These are phyloP conservation scores for Macrotus californicus DNA, from an alignment of 2,113 vertebrate genomes.

Conservation along the genomic window DNA sequence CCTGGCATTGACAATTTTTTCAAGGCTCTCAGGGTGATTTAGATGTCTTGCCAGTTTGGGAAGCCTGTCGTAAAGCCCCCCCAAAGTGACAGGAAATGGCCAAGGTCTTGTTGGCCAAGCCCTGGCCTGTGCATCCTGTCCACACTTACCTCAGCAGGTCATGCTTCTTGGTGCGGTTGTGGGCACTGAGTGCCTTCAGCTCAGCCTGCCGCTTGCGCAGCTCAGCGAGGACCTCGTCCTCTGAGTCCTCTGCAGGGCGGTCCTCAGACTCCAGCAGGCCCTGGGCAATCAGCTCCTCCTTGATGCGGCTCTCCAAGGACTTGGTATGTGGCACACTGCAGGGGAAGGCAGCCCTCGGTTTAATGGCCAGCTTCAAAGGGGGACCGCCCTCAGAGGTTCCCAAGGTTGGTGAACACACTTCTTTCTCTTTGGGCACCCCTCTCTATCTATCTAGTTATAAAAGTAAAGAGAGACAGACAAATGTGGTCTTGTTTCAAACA, in stretches of 20 bases:
- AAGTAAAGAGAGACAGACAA: not conserved
- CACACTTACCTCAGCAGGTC: conserved; percentile 91
- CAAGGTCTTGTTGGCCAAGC: not conserved
- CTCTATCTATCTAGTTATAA: not conserved
- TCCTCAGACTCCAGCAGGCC: conserved; percentile 96
- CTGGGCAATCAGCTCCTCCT: conserved; percentile 96
- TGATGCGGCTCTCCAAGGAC: conserved; percentile 95
- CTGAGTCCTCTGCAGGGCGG: conserved; percentile 91
- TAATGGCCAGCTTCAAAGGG: not conserved
- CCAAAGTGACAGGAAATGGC: not conserved
- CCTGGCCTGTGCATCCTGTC: rapidly evolving
- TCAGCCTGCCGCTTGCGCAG: conserved; percentile 95
- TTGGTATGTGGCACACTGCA: conserved; percentile 95
- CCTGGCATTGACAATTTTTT: not conserved
- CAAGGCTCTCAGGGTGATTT: not conserved
- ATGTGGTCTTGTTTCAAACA: not conserved
- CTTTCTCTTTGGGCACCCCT: not conserved
- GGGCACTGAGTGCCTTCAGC: conserved; percentile 92
- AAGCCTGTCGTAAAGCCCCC: not conserved
- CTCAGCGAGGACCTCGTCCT: conserved; percentile 94
- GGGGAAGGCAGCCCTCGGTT: not conserved
- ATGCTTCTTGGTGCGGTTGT: conserved; percentile 94
- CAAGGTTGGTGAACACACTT: not conserved
- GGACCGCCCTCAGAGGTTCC: not conserved
- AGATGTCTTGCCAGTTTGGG: not conserved